Percentiles rank a stretch among this genome's conserved stretches.
Conservation (phyloP, 1,140 invertebrate genomes). For the Bursaphelenchus mucronatus region DNA sequence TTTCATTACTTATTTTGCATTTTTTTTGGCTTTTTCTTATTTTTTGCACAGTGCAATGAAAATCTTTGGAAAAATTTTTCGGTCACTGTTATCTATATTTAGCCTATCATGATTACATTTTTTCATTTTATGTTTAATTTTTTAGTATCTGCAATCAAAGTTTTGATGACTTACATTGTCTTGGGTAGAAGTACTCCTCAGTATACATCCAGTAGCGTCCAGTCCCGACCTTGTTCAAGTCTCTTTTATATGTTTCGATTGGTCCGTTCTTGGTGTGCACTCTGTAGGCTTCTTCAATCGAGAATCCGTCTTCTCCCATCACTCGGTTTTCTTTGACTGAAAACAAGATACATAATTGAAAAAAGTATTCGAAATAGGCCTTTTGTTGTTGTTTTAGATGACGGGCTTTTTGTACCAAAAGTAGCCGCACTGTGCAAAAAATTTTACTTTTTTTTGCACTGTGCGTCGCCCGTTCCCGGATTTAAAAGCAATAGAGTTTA, state of each 20-base stretch:
- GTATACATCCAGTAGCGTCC: constrained; percentile 61
- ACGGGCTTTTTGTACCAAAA: too few species aligned
- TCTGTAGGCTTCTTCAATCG: constrained; percentile 59
- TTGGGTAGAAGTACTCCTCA: constrained; percentile 60
- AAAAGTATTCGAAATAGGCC: too few species aligned
- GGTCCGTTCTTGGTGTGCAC: constrained; percentile 56
- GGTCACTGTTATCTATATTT: too few species aligned
- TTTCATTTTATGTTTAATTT: too few species aligned
- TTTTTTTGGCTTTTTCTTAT: too few species aligned
- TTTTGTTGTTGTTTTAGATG: too few species aligned
- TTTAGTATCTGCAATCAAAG: not conserved
- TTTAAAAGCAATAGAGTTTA: too few species aligned
- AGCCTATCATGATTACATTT: too few species aligned
- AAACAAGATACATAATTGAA: constrained; percentile 21
- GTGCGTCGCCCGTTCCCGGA: too few species aligned
- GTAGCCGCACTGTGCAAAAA: not conserved
- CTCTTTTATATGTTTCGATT: constrained; percentile 60
- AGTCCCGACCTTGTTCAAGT: constrained; percentile 60
- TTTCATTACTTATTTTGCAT: too few species aligned
- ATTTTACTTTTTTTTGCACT: not conserved
- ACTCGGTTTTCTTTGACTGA: constrained; percentile 57
- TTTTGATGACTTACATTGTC: constrained; percentile 53
- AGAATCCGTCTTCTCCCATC: constrained; percentile 60
- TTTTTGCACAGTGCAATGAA: too few species aligned
- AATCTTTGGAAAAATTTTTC: too few species aligned